Conservation (phyloP, 2,888 invertebrate genomes). For the Ditula angustiorana region DNA sequence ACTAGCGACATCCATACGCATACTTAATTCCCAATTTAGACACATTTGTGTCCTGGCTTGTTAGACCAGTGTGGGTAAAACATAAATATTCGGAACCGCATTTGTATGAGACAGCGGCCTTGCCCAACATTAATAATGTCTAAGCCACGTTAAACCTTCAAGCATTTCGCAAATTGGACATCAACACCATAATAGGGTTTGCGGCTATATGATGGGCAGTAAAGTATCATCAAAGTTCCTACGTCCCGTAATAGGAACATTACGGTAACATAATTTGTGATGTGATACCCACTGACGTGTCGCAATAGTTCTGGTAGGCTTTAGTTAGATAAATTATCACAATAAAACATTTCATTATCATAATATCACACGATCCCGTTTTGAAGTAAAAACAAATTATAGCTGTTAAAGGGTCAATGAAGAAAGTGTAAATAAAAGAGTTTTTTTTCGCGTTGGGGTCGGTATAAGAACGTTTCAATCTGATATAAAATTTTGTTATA, state of each 20-base stretch:
- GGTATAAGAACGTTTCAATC: too few relatives aligned
- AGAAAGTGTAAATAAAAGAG: too few relatives aligned
- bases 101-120: conserved; percentile 1
- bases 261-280: background rate
- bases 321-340: background rate
- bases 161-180: conserved; percentile 15
- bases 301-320: background rate
- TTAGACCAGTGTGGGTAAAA: too few relatives aligned
- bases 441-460: too few relatives aligned
- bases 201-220: background rate
- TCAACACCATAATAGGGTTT: conserved; percentile 4
- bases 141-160: background rate
- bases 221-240: background rate
- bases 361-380: too few relatives aligned
- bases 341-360: too few relatives aligned
- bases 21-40: too few relatives aligned
- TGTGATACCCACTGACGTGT: background rate
- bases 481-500: too few relatives aligned
- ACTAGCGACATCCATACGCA: too few relatives aligned
- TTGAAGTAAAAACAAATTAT: background rate
- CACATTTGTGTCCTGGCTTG: too few relatives aligned
- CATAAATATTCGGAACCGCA: background rate
- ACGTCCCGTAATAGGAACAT: background rate
- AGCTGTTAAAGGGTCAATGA: background rate
- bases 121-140: conserved; percentile 6